These are phyloP conservation scores for Chaenocephalus aceratus DNA, from an alignment of 2,113 vertebrate genomes.

Conservation along the genomic window DNA sequence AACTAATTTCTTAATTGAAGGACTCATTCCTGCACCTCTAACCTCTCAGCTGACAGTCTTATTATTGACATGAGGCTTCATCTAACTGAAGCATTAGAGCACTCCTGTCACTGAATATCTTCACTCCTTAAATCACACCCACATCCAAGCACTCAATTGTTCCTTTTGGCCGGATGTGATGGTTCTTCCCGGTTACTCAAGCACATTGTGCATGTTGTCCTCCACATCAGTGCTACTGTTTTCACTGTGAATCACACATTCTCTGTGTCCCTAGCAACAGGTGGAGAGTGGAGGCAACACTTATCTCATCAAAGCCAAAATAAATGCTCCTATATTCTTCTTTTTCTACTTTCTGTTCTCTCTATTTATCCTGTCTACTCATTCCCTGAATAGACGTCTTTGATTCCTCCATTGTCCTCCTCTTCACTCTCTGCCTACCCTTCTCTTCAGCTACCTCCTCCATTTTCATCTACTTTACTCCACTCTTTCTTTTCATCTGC, in stretches of 20 bases:
- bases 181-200: slow-evolving; percentile 28
- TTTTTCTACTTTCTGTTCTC: slow-evolving; percentile 1
- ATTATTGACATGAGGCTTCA: not conserved
- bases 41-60: not conserved
- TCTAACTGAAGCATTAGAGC: not conserved
- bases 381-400: slow-evolving; percentile 25
- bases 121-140: slow-evolving; percentile 18
- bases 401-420: slow-evolving; percentile 27
- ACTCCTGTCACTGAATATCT: not conserved
- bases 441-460: slow-evolving; percentile 34
- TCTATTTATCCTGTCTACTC: slow-evolving; percentile 15
- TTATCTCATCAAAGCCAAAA: slow-evolving; percentile 25
- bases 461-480: slow-evolving; percentile 18
- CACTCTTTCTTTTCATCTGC: slow-evolving; percentile 20
- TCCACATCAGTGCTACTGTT: slow-evolving; percentile 13
- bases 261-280: slow-evolving; percentile 55
- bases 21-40: not conserved
- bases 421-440: slow-evolving; percentile 43
- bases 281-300: slow-evolving; percentile 40
- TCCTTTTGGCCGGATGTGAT: not conserved
- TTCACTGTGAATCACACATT: slow-evolving; percentile 15
- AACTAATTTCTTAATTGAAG: no score
- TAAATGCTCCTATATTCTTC: not conserved
- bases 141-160: slow-evolving; percentile 5
- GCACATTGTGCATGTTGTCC: not conserved